Evolutionary conservation across 2,113 vertebrate species (phyloP).

Genomic region (Mohoua ochrocephala): DNA sequence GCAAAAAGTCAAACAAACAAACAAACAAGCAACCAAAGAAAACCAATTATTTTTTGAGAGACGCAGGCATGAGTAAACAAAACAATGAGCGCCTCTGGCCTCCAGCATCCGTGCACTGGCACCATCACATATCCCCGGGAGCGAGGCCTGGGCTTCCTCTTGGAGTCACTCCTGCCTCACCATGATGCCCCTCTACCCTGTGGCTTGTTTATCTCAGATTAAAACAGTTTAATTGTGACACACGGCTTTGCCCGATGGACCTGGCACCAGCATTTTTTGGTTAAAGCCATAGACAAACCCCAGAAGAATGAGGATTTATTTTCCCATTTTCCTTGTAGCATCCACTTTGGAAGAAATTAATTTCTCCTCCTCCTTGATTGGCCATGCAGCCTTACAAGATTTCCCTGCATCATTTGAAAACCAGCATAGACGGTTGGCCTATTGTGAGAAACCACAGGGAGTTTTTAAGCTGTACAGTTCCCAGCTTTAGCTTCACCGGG

Average conservation of each 20-base stretch:
- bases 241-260: background rate
- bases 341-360: slow-evolving; percentile 40
- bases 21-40: background rate
- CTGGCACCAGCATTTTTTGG: background rate
- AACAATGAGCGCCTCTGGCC: background rate
- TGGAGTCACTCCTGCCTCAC: background rate
- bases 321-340: slow-evolving; percentile 18
- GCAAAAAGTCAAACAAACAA: slow-evolving; percentile 2
- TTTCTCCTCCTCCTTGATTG: slow-evolving; percentile 7
- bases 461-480: background rate
- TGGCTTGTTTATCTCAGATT: slow-evolving; percentile 15
- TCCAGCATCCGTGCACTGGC: background rate
- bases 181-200: background rate
- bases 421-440: background rate
- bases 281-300: background rate
- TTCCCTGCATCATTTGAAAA: slow-evolving; percentile 3
- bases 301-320: background rate
- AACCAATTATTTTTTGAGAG: background rate
- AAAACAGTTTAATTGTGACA: slow-evolving; percentile 11
- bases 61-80: slow-evolving; percentile 20
- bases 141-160: background rate
- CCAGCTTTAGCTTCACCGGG: slow-evolving; percentile 12
- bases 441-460: slow-evolving; percentile 40
- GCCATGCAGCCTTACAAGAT: slow-evolving; percentile 10
- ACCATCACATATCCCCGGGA: background rate